Evolutionary conservation across 2,888 invertebrate genomes (phyloP), one percentile per base, ranked within the genome.

Genomic region (Daptonema setosum): DNA sequence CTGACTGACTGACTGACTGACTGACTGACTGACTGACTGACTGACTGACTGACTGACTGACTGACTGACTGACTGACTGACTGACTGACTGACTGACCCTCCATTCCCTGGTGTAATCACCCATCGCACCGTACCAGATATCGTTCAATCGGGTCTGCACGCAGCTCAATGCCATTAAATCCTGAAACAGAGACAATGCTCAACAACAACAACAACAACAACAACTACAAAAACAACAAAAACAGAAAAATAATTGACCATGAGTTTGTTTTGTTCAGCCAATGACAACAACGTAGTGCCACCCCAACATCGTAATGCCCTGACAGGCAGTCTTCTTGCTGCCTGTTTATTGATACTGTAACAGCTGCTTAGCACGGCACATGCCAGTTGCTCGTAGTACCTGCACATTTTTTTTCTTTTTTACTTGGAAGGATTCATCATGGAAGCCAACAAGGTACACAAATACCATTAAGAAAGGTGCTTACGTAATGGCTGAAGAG

Each of bases 61-160:
- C n/a, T n/a, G n/a, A n/a, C n/a, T n/a, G n/a, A n/a, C n/a, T n/a
- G n/a, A n/a, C n/a, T n/a, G n/a, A n/a, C n/a, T n/a, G n/a, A n/a
- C n/a, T n/a, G n/a, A n/a, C n/a, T n/a, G n/a, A n/a, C n/a, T n/a
- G 17, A 26, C 50, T 57, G 50, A 71, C 71, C 68, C 69, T 71
- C 63, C 66, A 65, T 14, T 62, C 63, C 26, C 68, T 64, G 3
- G 71, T 72, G 61, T 70, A 68, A 26, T 68, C 63, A 1, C 68
- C 68, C 68, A 72, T 69, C 24, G 65, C 60, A 5, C 72, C 72
- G 57, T 68, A 70, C 72, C 72, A 72, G 55, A 71, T 70, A 43
- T 62, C 60, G 56, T 70, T 71, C n/a, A 72, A 66, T 59, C 70
- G 70, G 2, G 71, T 70, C 63, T 72, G 72, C 60, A 70, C 71